Evolutionary conservation across 64 coral and sea anemone species (phyloP).

Genomic region (Exaiptasia diaphana): DNA sequence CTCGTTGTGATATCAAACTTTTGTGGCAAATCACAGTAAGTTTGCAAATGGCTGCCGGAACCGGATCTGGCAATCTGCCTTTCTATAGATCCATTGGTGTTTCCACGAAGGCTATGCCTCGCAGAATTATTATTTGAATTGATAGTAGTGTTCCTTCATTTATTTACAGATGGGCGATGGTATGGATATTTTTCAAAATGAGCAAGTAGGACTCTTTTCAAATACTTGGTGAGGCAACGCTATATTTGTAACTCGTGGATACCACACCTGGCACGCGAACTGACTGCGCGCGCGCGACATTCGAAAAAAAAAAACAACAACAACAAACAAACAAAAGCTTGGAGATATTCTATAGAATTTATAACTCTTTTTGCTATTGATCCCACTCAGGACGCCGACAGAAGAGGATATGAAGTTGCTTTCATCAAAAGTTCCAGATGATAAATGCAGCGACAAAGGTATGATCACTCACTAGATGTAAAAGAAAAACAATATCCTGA

Average conservation of each 20-base stretch:
- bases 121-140: not conserved
- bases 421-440: not conserved
- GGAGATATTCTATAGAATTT: too few relatives aligned
- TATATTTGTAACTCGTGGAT: too few relatives aligned
- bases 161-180: slow-evolving; percentile 53
- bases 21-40: slow-evolving; percentile 69
- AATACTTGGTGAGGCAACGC: slow-evolving; percentile 47
- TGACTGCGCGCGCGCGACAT: too few relatives aligned
- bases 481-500: not conserved
- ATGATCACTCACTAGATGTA: not conserved
- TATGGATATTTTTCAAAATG: slow-evolving; percentile 13
- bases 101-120: not conserved
- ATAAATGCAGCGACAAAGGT: not conserved
- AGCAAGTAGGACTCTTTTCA: slow-evolving; percentile 22
- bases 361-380: too few relatives aligned
- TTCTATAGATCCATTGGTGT: not conserved
- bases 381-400: slow-evolving; percentile 66
- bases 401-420: slow-evolving; percentile 49
- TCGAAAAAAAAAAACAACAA: too few relatives aligned
- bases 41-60: not conserved
- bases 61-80: not conserved
- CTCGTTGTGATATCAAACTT: slow-evolving; percentile 55
- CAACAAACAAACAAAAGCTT: too few relatives aligned
- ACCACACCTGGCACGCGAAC: too few relatives aligned
- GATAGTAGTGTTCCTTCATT: not conserved